Percentiles rank a stretch among this genome's conserved stretches.
Conservation (phyloP, 1,140 invertebrate genomes). For the Cyclina sinensis region DNA sequence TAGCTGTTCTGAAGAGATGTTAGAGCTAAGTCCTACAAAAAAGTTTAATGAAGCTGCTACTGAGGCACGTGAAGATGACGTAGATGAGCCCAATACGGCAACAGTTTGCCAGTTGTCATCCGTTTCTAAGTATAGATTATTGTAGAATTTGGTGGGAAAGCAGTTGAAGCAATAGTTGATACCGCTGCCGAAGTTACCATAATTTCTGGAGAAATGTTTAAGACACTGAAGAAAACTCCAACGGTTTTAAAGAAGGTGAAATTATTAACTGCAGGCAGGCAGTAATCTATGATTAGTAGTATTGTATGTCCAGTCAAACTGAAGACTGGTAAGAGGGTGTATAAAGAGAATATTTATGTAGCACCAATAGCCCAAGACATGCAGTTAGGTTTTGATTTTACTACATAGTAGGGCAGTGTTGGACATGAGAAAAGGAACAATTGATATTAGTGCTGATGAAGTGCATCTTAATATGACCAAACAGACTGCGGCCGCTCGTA, state of each 20-base stretch:
- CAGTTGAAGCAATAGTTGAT: neutral
- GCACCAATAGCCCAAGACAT: constrained; percentile 13
- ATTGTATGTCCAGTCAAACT: neutral
- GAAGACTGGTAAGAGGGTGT: neutral
- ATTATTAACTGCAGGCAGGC: neutral
- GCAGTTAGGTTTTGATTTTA: constrained; percentile 1
- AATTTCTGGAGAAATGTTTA: neutral
- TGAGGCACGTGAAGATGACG: too few relatives aligned
- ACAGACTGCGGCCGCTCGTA: neutral
- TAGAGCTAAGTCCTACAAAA: too few relatives aligned
- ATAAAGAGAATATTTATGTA: neutral
- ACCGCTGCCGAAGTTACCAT: neutral
- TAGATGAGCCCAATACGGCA: too few relatives aligned
- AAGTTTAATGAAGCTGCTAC: too few relatives aligned
- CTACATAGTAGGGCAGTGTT: too few relatives aligned
- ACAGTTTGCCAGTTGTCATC: neutral
- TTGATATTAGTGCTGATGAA: too few relatives aligned
- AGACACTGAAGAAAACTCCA: neutral
- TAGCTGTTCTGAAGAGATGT: too few relatives aligned
- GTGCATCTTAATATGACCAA: neutral
- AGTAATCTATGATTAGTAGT: neutral
- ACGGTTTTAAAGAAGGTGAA: neutral
- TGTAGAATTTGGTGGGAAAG: neutral
- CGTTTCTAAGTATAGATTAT: neutral
- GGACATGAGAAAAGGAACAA: too few relatives aligned